These are phyloP conservation scores for Drosophila mojavensis DNA, from an alignment of 1,140 invertebrate species.

Conservation along the genomic window DNA sequence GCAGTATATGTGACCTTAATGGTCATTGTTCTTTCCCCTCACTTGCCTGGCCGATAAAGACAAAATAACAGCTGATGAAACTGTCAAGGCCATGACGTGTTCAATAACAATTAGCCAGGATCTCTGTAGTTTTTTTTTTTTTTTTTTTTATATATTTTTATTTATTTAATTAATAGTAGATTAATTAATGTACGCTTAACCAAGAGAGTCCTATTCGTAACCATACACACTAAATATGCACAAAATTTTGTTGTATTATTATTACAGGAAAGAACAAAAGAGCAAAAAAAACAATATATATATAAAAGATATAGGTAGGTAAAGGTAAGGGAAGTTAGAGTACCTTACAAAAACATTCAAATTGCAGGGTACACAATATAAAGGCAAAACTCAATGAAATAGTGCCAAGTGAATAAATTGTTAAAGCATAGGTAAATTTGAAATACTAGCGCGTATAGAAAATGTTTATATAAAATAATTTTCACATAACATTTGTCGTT, in stretches of 20 bases:
- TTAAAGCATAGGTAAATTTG: slow-evolving; percentile 63
- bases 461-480: slow-evolving; percentile 75
- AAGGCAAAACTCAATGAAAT: slow-evolving; percentile 34
- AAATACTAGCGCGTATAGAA: slow-evolving; percentile 77
- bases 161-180: slow-evolving; percentile 82
- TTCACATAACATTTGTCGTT: slow-evolving; percentile 74
- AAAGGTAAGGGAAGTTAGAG: slow-evolving; percentile 20
- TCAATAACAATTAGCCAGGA: not conserved
- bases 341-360: slow-evolving; percentile 36
- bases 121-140: slow-evolving; percentile 9
- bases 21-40: not conserved
- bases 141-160: slow-evolving; percentile 55
- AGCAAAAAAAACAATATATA: not conserved
- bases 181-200: slow-evolving; percentile 81
- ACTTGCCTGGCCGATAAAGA: not conserved
- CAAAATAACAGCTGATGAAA: not conserved
- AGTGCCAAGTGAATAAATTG: slow-evolving; percentile 43
- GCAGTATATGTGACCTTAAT: not conserved
- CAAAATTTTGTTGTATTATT: slow-evolving; percentile 69
- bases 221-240: slow-evolving; percentile 82
- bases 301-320: not conserved
- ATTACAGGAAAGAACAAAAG: slow-evolving; percentile 39
- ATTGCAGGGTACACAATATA: slow-evolving; percentile 44
- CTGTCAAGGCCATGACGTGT: not conserved
- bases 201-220: slow-evolving; percentile 79